Evolutionary conservation across 2,113 vertebrate species (phyloP).

Genomic region (Perognathus longimembris): DNA sequence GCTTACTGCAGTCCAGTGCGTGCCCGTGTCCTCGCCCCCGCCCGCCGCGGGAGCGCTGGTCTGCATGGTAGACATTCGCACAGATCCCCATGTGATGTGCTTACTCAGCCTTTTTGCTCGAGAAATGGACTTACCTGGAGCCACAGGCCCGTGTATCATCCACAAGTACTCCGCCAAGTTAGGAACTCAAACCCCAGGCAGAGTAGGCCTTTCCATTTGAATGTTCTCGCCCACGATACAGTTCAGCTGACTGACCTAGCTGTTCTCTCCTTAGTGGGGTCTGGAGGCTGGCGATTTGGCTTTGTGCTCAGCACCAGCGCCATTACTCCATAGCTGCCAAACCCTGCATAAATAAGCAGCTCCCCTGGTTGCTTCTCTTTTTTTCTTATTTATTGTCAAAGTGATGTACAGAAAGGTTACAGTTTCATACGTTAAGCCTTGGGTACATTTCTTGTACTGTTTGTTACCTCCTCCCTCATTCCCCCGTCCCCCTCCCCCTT

Average conservation of each 20-base stretch:
- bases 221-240: constrained; percentile 43
- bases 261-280: background rate
- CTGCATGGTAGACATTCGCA: constrained; percentile 28
- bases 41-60: background rate
- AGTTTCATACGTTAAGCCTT: too few species aligned
- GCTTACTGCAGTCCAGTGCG: background rate
- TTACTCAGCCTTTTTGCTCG: constrained; percentile 57
- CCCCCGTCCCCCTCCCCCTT: too few species aligned
- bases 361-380: background rate
- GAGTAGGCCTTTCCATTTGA: constrained; percentile 40
- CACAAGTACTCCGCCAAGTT: constrained; percentile 58
- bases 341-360: background rate
- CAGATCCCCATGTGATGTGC: constrained; percentile 48
- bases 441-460: too few species aligned
- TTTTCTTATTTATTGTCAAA: too few species aligned
- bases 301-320: constrained; percentile 11
- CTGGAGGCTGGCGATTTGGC: background rate
- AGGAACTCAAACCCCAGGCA: constrained; percentile 54
- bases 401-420: too few species aligned
- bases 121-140: constrained; percentile 62
- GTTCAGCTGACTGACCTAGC: background rate
- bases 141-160: constrained; percentile 62
- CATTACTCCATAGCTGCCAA: background rate
- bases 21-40: background rate
- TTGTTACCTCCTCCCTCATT: too few species aligned